Conservation (phyloP, 2,113 vertebrate species). For the Rhipidura dahli region DNA sequence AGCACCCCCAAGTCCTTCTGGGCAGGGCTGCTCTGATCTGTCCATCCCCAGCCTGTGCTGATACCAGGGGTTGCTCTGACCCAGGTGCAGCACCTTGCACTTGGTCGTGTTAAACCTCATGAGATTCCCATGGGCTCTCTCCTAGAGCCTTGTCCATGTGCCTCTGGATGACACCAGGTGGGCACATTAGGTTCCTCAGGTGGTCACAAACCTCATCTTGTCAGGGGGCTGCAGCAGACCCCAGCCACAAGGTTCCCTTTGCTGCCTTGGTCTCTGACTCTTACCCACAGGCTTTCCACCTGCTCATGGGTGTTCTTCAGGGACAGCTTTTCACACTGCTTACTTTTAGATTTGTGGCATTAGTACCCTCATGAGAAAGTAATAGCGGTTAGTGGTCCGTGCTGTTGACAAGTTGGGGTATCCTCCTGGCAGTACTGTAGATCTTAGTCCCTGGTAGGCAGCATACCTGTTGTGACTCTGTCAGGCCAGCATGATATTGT, state of each 20-base stretch:
- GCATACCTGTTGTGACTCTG: not conserved
- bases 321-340: not conserved
- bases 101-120: rapidly evolving
- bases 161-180: not conserved
- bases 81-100: not conserved
- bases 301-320: not conserved
- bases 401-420: not conserved
- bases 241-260: not conserved
- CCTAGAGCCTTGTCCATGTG: not conserved
- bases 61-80: not conserved
- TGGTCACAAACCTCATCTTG: not conserved
- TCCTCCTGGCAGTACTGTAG: not conserved
- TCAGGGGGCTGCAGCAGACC: not conserved
- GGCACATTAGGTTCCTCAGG: not conserved
- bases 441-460: too few relatives aligned
- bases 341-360: not conserved
- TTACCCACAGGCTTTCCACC: not conserved
- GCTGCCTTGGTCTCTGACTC: not conserved
- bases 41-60: not conserved
- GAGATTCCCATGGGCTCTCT: too few relatives aligned
- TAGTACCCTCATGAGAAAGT: not conserved
- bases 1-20: not conserved
- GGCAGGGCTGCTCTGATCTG: not conserved
- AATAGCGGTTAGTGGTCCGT: rapidly evolving
- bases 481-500: not conserved